Conservation (phyloP, 64 coral and sea anemone genomes). For the Actinia equina region DNA sequence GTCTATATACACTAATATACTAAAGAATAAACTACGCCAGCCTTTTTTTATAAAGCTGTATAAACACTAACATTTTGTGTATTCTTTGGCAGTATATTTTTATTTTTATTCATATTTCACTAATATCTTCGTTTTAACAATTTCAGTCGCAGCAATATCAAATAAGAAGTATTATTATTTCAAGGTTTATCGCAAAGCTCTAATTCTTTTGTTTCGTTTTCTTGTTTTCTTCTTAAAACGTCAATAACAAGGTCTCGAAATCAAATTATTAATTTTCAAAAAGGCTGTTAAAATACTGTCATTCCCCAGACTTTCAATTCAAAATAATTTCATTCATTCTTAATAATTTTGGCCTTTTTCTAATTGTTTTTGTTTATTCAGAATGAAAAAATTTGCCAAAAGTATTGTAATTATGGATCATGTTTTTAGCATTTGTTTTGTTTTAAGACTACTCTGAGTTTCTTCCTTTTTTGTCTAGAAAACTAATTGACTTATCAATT, state of each 20-base stretch:
- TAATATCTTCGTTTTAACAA: not conserved
- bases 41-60: too few species aligned
- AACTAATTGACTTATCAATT: not conserved
- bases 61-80: too few species aligned
- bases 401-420: not conserved
- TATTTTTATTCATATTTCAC: too few species aligned
- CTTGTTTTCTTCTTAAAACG: not conserved
- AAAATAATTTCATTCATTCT: not conserved
- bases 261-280: not conserved
- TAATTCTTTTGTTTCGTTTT: not conserved
- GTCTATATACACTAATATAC: too few species aligned
- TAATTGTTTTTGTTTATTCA: not conserved
- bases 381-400: not conserved
- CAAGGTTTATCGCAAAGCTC: not conserved
- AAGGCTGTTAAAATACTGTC: not conserved
- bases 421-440: not conserved
- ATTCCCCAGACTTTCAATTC: not conserved
- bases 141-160: not conserved
- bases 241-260: not conserved
- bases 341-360: not conserved
- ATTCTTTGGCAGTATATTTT: too few species aligned
- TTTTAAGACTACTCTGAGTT: not conserved
- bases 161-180: not conserved
- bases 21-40: too few species aligned
- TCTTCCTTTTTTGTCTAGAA: not conserved